Conservation (phyloP, 2,888 invertebrate species). For the Drosophila affinis region DNA sequence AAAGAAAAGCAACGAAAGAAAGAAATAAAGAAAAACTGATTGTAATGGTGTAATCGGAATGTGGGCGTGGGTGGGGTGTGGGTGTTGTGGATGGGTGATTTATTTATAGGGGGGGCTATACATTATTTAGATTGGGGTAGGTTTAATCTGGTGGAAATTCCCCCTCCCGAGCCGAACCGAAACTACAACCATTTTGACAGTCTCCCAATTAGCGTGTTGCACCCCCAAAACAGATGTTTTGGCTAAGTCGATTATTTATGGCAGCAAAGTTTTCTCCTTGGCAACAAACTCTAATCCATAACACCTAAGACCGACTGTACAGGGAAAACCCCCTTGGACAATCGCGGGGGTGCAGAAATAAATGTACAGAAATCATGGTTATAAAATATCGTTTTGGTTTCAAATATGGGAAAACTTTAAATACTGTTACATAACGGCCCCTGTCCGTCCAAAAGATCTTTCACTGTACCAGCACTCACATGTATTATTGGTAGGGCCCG, state of each 20-base stretch:
- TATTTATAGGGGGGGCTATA: constrained; percentile 14
- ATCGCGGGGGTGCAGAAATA: no score
- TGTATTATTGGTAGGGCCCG: constrained; percentile 37
- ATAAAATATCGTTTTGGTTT: no score
- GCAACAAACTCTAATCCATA: constrained; percentile 12
- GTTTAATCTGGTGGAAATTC: constrained; percentile 27
- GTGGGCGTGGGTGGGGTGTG: neutral
- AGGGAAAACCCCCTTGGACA: neutral
- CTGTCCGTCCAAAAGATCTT: neutral
- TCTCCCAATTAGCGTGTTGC: constrained; percentile 11
- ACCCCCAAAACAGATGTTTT: constrained; percentile 37
- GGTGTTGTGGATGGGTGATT: neutral
- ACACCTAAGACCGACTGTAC: neutral
- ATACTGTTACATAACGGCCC: neutral
- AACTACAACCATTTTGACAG: constrained; percentile 8
- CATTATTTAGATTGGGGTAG: constrained; percentile 6
- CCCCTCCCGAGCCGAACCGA: constrained; percentile 24
- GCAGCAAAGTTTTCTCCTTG: constrained; percentile 14
- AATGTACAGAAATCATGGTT: no score
- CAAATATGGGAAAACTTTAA: no score
- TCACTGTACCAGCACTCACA: constrained; percentile 9
- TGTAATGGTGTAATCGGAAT: constrained; percentile 26
- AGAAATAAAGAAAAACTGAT: constrained; percentile 10
- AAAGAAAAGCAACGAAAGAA: constrained; percentile 11
- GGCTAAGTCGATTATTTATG: constrained; percentile 44